Base-by-base conservation (phyloP, 2,888 invertebrate species). In the Euplexia lucipara region DNA sequence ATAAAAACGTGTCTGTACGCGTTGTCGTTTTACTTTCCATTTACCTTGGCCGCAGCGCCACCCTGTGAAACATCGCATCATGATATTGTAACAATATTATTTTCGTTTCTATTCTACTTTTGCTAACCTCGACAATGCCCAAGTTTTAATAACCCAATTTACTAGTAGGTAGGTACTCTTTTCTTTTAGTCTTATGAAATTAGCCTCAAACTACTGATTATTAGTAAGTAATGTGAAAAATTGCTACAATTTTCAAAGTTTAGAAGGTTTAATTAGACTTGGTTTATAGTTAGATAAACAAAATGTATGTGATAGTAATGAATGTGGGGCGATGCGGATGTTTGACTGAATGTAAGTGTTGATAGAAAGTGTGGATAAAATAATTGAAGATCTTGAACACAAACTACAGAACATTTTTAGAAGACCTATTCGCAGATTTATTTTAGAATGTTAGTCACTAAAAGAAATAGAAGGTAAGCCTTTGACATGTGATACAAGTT, bases 21-120 rank as follows among this genome's bases (percentile, higher is more conserved):
- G 79, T 83, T 75, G 72, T 80, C 63, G 78, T 70, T 82, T 78
- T 82, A 79, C 79, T 73, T 70, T 75, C 80, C 85, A 88, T 86
- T 95, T 95, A 95, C 95, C 95, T 95, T 95, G 86, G 89, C 91
- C 83, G 93, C 93, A 81, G 90, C 94, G 83, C 93, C 93, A 84
- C 95, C 95, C 95, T 95, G 95, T 89, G 93, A 88, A 92, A 82
- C 72, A 82, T 81, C 78, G 85, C 83, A 90, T 87, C 78, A 86
- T 77, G 84, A 83, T 85, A 81, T 86, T 83, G 82, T 86, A 84
- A 85, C 81, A 58, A 69, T 69, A 79, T 75, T 70, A 77, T 58
- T 75, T 62, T 60, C 51, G 22, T 59, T 60, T 68, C 64, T 78
- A 80, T 66, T 69, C 78, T 78, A 80, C 56, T 57, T 57, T 64